Percentiles rank a stretch among this genome's conserved stretches.
These are phyloP conservation scores for Trichogramma evanescens DNA, from an alignment of 2,888 invertebrate species.

Conservation along the genomic window DNA sequence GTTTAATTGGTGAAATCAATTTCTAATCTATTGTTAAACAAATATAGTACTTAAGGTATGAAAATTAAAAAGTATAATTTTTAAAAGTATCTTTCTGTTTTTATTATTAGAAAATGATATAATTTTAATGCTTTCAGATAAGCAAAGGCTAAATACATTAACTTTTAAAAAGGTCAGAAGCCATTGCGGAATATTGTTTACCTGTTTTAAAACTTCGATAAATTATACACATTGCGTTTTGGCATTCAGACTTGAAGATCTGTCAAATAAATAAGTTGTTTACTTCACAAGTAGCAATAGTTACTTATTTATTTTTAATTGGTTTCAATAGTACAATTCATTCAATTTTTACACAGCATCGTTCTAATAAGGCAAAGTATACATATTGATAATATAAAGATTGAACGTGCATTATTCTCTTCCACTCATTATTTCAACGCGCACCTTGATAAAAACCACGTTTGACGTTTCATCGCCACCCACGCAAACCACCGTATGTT, in stretches of 20 bases:
- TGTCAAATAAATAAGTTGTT: conserved; percentile 2
- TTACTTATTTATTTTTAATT: background rate
- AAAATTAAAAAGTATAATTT: conserved; percentile 11
- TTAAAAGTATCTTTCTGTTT: conserved; percentile 18
- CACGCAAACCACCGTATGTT: too few species aligned
- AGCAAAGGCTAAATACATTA: too few species aligned
- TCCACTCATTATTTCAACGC: conserved; percentile 2
- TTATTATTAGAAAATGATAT: conserved; percentile 22
- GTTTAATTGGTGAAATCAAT: too few species aligned
- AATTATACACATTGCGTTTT: conserved; percentile 6
- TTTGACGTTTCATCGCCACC: background rate
- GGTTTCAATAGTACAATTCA: background rate
- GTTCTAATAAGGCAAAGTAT: conserved; percentile 37
- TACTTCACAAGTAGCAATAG: background rate
- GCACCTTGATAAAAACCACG: conserved; percentile 9
- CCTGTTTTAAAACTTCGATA: background rate
- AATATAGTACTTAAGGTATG: background rate
- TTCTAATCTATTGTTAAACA: too few species aligned
- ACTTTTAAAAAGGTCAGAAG: too few species aligned
- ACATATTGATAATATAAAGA: conserved; percentile 22
- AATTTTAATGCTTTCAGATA: conserved; percentile 14
- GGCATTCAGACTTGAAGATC: conserved; percentile 1
- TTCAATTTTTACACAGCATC: conserved; percentile 27
- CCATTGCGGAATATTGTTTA: too few species aligned
- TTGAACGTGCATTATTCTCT: conserved; percentile 17